Evolutionary conservation across 2,113 vertebrate genomes (phyloP).

Genomic region (Xiphophorus couchianus): DNA sequence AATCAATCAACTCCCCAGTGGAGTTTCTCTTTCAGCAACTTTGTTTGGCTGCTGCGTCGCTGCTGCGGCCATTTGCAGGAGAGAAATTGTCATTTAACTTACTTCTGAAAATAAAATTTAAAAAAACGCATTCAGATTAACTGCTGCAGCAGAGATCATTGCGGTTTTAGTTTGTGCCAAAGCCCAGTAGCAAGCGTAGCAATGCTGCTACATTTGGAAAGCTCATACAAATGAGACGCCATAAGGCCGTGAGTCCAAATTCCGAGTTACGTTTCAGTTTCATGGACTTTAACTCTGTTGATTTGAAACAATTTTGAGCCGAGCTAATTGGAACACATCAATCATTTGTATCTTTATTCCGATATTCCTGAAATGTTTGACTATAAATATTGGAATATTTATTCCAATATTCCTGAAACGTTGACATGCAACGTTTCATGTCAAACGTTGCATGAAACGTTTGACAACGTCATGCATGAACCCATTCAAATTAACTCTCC

Average conservation of each 20-base stretch:
- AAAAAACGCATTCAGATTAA: not conserved
- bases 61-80: not conserved
- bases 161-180: too few relatives aligned
- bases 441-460: not conserved
- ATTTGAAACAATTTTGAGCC: not conserved
- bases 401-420: too few relatives aligned
- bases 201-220: too few relatives aligned
- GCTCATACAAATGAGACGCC: too few relatives aligned
- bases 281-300: too few relatives aligned
- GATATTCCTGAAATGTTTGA: slow-evolving; percentile 11
- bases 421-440: too few relatives aligned
- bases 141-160: not conserved
- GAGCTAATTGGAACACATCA: not conserved
- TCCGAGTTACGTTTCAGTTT: too few relatives aligned
- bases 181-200: too few relatives aligned
- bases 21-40: not conserved
- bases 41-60: not conserved
- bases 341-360: not conserved
- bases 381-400: not conserved
- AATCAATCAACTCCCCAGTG: not conserved
- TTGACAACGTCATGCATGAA: slow-evolving; percentile 1
- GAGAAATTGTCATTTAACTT: not conserved
- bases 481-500: too few relatives aligned
- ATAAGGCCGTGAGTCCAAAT: too few relatives aligned
- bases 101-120: not conserved